Evolutionary conservation across 2,888 invertebrate genomes (phyloP).

Genomic region (Resseliella maxima): DNA sequence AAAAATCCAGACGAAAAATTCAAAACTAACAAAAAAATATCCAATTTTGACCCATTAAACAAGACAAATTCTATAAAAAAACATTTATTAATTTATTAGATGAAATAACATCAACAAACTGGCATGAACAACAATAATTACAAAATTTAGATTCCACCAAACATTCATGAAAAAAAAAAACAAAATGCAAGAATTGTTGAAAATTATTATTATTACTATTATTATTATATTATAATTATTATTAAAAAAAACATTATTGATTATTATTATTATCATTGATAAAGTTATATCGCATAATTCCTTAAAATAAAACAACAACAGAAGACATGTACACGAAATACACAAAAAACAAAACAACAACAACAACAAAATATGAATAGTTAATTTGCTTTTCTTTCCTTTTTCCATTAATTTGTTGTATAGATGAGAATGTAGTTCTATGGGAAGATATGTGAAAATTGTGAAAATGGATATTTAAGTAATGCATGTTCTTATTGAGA

Average conservation of each 20-base stretch:
- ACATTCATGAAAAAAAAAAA: not conserved
- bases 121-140: not conserved
- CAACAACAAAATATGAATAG: not conserved
- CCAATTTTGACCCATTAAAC: too few relatives aligned
- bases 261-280: slow-evolving; percentile 30
- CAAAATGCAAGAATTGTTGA: slow-evolving; percentile 2
- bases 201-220: slow-evolving; percentile 35
- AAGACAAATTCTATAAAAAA: not conserved
- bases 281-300: slow-evolving; percentile 47
- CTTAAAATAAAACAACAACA: not conserved
- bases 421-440: not conserved
- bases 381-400: slow-evolving; percentile 34
- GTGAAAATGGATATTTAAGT: slow-evolving; percentile 41
- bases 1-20: not conserved
- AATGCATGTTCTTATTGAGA: not conserved
- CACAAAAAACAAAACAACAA: not conserved
- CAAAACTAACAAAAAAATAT: too few relatives aligned
- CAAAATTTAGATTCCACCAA: not conserved
- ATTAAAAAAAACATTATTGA: not conserved
- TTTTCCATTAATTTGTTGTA: slow-evolving; percentile 36
- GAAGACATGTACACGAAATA: not conserved
- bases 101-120: not conserved
- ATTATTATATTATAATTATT: slow-evolving; percentile 28
- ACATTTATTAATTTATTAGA: not conserved
- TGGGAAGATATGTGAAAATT: not conserved